Conservation (phyloP, 2,113 vertebrate species). For the Sylvilagus bachmani region DNA sequence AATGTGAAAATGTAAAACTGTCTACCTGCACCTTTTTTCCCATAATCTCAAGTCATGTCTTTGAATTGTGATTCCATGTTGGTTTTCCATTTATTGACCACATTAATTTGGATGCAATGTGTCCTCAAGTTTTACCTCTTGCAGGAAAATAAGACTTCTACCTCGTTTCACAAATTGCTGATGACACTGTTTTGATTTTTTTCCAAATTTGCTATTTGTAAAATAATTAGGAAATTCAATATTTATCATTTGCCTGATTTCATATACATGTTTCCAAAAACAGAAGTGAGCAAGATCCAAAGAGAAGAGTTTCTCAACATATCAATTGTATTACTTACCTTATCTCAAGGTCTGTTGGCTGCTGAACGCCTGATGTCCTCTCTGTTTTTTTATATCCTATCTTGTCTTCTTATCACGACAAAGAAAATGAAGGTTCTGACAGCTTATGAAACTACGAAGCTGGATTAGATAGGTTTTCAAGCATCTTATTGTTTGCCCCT, state of each 20-base stretch:
- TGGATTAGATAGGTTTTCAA: constrained; percentile 71
- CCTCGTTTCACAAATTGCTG: neutral
- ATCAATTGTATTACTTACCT: constrained; percentile 15
- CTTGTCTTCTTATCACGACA: neutral
- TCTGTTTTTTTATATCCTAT: neutral
- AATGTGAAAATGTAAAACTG: neutral
- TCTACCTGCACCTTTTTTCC: neutral
- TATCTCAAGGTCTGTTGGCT: neutral
- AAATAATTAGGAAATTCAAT: constrained; percentile 17
- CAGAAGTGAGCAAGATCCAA: neutral
- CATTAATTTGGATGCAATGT: neutral
- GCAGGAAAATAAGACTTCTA: neutral
- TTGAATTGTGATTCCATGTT: neutral
- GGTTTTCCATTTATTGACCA: neutral
- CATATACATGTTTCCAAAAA: neutral
- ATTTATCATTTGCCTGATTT: constrained; percentile 8
- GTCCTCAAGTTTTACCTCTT: neutral
- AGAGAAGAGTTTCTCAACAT: neutral
- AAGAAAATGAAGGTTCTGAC: constrained; percentile 57
- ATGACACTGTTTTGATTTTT: neutral
- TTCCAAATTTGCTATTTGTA: neutral
- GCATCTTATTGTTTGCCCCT: constrained; percentile 77
- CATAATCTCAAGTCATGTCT: neutral
- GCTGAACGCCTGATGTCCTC: neutral
- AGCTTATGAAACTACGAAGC: constrained; percentile 56